phyloP scores from a whole-genome alignment of 2,888 invertebrate species.

The Drosophila bunnanda region DNA sequence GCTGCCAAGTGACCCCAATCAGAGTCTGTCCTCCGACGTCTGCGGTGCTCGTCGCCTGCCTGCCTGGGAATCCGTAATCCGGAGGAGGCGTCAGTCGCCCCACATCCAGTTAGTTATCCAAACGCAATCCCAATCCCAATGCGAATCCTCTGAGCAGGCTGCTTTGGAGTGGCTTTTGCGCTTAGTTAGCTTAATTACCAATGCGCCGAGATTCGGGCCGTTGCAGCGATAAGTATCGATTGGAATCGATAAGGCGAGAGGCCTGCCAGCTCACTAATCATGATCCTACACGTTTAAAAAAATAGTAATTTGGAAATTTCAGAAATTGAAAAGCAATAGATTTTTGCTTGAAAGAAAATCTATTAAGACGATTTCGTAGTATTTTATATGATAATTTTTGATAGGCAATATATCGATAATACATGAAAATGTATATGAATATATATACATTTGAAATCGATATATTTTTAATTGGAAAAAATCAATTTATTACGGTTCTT shows the following conservation, averaged over 20 bases:
- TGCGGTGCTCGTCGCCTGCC: conserved; percentile 14
- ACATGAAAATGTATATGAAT: no score
- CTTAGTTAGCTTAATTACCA: conserved; percentile 39
- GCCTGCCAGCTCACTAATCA: neutral
- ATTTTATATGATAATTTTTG: no score
- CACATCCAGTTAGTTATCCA: conserved; percentile 16
- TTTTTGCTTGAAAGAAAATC: no score
- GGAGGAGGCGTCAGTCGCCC: neutral
- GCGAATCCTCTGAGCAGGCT: conserved; percentile 8
- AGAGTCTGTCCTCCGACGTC: conserved; percentile 16
- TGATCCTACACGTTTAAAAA: neutral
- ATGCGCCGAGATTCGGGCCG: conserved; percentile 10
- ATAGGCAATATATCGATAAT: no score
- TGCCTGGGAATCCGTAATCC: conserved; percentile 11
- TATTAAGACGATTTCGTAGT: no score
- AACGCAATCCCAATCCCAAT: conserved; percentile 11
- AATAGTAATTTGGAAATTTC: no score
- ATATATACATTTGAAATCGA: no score
- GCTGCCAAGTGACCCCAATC: conserved; percentile 52
- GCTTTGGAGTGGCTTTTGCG: conserved; percentile 23
- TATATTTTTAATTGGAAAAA: no score
- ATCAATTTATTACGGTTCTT: no score
- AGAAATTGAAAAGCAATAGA: no score
- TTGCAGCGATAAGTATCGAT: conserved; percentile 39
- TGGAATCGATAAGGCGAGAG: conserved; percentile 26